Evolutionary conservation across 2,797 vertebrate species (phyloP).

Genomic region (Onychomys torridus): DNA sequence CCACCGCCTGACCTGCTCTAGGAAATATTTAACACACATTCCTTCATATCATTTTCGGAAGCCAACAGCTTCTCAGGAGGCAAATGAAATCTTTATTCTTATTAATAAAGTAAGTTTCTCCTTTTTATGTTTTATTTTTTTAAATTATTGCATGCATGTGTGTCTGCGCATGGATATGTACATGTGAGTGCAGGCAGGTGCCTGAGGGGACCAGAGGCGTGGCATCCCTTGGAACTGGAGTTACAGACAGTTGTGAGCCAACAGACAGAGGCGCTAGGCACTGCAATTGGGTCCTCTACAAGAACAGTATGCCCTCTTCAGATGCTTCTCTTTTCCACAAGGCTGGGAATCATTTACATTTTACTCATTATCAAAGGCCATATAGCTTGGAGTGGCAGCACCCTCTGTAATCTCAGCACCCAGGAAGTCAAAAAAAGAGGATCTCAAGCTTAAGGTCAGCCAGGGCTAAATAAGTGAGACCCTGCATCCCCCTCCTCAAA

Average conservation of each 20-base stretch:
- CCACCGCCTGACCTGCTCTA: too few relatives aligned
- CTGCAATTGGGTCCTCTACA: not conserved
- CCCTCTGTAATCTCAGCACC: too few relatives aligned
- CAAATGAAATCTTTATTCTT: slow-evolving; percentile 43
- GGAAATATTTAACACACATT: not conserved
- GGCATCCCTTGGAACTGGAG: not conserved
- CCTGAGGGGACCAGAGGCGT: not conserved
- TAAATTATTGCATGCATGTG: not conserved
- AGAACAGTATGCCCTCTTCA: not conserved
- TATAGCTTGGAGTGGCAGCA: not conserved
- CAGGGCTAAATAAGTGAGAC: not conserved
- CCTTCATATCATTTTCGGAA: slow-evolving; percentile 46
- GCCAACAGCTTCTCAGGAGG: not conserved
- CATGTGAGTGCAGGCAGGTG: not conserved
- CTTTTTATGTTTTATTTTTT: not conserved
- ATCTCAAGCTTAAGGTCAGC: not conserved
- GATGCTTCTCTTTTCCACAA: not conserved
- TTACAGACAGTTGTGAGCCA: not conserved
- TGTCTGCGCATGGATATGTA: not conserved
- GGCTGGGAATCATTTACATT: not conserved
- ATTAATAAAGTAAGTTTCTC: not conserved
- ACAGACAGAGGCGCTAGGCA: not conserved
- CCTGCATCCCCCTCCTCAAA: not conserved
- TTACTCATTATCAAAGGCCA: not conserved
- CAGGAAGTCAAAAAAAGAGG: not conserved